Conservation (phyloP, 2,113 vertebrate species). For the Carettochelys insculpta region DNA sequence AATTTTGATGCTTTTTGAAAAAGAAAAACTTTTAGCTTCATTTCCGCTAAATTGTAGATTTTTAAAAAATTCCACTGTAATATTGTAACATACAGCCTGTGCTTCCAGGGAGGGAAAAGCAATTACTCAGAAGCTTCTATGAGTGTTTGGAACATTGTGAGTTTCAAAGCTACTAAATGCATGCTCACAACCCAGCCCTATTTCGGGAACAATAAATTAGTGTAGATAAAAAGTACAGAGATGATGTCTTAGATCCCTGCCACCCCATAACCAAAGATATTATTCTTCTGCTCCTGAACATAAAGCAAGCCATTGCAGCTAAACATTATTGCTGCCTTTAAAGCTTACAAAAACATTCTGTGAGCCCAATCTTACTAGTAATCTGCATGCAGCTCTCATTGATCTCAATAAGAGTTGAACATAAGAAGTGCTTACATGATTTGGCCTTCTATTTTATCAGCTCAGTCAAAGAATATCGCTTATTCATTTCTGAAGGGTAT, state of each 20-base stretch:
- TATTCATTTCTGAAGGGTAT: background rate
- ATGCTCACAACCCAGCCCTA: background rate
- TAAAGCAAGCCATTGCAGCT: background rate
- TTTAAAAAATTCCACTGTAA: constrained; percentile 34
- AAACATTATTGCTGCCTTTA: background rate
- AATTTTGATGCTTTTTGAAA: constrained; percentile 40
- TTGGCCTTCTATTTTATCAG: background rate
- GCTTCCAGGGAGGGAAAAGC: constrained; percentile 42
- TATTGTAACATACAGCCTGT: constrained; percentile 42
- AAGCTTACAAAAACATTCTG: background rate
- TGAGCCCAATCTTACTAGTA: background rate
- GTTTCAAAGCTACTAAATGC: constrained; percentile 5
- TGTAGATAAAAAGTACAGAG: background rate
- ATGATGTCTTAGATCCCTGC: background rate
- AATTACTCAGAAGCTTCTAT: constrained; percentile 36
- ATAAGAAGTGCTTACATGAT: accelerated
- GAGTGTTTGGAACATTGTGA: constrained; percentile 6
- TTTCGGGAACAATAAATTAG: background rate
- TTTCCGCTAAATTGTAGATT: constrained; percentile 42
- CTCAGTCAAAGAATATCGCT: background rate
- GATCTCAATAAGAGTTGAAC: background rate
- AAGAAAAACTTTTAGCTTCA: constrained; percentile 28
- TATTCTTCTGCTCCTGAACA: background rate
- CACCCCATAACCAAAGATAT: background rate
- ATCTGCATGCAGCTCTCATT: background rate